Base-by-base conservation (phyloP, 2,888 invertebrate genomes). In the Pachycephus smyrnensis region DNA sequence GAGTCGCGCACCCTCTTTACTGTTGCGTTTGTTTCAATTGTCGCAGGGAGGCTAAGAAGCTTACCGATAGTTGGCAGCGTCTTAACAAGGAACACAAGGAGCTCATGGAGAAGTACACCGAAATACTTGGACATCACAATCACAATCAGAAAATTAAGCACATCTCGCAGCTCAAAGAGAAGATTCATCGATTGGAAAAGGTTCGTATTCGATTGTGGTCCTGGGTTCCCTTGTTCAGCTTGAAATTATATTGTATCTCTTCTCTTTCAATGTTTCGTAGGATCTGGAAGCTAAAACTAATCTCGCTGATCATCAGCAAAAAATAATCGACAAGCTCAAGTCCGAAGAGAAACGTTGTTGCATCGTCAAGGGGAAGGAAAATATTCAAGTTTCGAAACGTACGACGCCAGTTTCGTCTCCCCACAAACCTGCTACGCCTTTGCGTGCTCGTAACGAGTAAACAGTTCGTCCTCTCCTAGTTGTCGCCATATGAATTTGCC, bases 101-200 rank as follows among this genome's bases (percentile, higher is more conserved):
- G 79, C 90, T 94, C 75, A 92, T 92, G 23, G 88, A 92, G 74
- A 94, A 94, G 83, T 94, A 94, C 86, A 93, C 94, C 2, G 92
- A 93, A 80, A 88, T 94, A 76, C 89, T 95, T n/a, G 94, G 94
- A 0, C 94, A 95, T 84, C 94, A 94, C 83, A 95, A 95, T 88
- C 93, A 94, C 82, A 94, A 93, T 83, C 95, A 95, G 88, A 94
- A 94, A 88, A 94, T 94, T 75, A 94, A 94, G 79, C 94, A 95
- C 85, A 84, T 93, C 33, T 86, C 88, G 2, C 92, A 92, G 80
- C 83, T 93, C 33, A 93, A 93, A 86, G 89, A 89, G 32, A 92
- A 92, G 84, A 92, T 92, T 81, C 86, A 88, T 73, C 91, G 92
- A 81, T 85, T 93, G 69, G 88, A 90, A 82, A 92, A 93, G 92